Evolutionary conservation across 2,888 invertebrate genomes (phyloP), one percentile per base, ranked within the genome.

Genomic region (Adelognathus sp.): DNA sequence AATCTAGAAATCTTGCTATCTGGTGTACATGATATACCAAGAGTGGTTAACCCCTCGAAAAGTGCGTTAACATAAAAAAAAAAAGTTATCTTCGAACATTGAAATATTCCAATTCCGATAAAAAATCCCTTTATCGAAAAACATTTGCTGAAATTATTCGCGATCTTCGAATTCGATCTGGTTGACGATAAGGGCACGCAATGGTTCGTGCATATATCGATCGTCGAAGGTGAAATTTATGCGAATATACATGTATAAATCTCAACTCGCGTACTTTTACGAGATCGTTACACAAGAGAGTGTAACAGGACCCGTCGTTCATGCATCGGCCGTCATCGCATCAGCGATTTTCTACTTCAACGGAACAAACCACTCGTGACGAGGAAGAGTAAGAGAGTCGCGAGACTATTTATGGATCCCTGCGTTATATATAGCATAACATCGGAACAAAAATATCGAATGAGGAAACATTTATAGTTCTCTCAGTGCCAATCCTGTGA

Each of bases 341-440:
- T 70, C 69, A 54, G 41, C 18, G 41, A 39, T 64, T 75, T 64
- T 71, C 39, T 21, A 69, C 41, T 74, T 60, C 56, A 5, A n/a
- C 58, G 31, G 50, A 58, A 70, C 41, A 64, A 56, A 18, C 36
- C 75, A 46, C 44, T 73, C 58, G 64, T 64, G 56, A 52, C 70
- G 50, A 52, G 33, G 29, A 73, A 18, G 58, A 70, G 36, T 54
- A 7, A 61, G 24, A 44, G 27, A 16, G 29, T 64, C 27, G 11
- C 16, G 9, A 14, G 29, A 46, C 1, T n/a, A 11, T n/a, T 21
- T 41, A 31, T 41, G 21, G 46, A 29, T 44, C 21, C n/a, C 4
- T n/a, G 2, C 5, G 1, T 1, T 16, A 27, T 7, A 24, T 29
- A 46, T 31, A 16, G 27, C 9, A 27, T 50, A 18, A n/a, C 46